Evolutionary conservation across 2,113 vertebrate genomes (phyloP), one percentile per base, ranked within the genome.

Genomic region (Pomatostomus ruficeps): DNA sequence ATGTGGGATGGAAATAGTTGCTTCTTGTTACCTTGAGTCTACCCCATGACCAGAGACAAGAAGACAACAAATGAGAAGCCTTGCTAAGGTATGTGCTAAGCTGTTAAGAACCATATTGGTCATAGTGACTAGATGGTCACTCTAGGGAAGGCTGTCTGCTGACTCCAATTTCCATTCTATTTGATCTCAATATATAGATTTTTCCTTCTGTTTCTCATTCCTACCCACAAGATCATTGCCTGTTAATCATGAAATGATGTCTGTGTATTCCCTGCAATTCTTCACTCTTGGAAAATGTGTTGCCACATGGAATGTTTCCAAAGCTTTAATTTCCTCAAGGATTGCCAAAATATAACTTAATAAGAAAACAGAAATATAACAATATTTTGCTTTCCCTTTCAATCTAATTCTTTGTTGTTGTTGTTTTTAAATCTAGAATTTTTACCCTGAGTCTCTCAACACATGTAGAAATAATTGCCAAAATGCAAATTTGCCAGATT

Each of bases 281-380:
- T 94, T 96, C 67, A 82, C 51, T 96, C 89, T 66, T 80, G 87
- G 77, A 76, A 95, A 94, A 95, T 11, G 12, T 73, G 75, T 97
- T 94, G 66, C 88, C 85, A 79, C 3, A 4, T 95, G 93, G 93
- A 94, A 88, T 83, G 46, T 76, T 95, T 97, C 96, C 93, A 89
- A 93, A 88, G 82, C 48, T 96, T 91, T 76, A n/a, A 79, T 91
- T 94, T 94, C 77, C 67, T 65, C 35, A 70, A 80, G 67, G 88
- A 77, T 82, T 94, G 89, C 85, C 88, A 95, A 95, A 94, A 95
- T 85, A 88, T 54, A 94, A 85, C 82, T 94, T 96, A 76, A 93
- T 93, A 94, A 94, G 88, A 96, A 94, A 96, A 89, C 89, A 96
- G 84, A 96, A 85, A 83, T 82, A 79, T 66, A 90, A 83, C 35